Percentiles rank a stretch among this genome's conserved stretches.
phyloP scores from a whole-genome alignment of 2,888 invertebrate species.

The Drosophila kanekoi region DNA sequence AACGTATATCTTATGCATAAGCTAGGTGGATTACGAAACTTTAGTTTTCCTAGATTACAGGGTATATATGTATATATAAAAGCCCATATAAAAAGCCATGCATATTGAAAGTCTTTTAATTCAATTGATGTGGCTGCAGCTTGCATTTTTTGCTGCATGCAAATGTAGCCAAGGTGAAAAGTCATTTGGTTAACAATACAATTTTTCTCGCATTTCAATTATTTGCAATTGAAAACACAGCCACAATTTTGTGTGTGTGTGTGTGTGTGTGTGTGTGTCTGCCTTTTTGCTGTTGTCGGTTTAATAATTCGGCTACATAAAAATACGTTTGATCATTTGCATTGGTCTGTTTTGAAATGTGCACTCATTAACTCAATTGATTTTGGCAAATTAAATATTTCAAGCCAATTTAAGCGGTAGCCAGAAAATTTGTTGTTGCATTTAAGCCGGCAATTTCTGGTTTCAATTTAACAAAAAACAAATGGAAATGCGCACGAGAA shows the following conservation, averaged over 20 bases:
- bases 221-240: not conserved
- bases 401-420: constrained; percentile 19
- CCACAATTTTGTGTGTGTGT: not conserved
- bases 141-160: constrained; percentile 32
- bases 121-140: constrained; percentile 25
- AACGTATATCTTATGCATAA: no score
- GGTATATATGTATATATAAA: constrained; percentile 1
- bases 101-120: constrained; percentile 43
- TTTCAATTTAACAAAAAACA: constrained; percentile 24
- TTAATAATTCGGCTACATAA: constrained; percentile 10
- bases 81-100: not conserved
- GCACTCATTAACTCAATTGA: constrained; percentile 21
- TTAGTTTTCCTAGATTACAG: not conserved
- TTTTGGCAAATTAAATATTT: constrained; percentile 28
- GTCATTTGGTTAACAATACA: constrained; percentile 26
- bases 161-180: constrained; percentile 35
- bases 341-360: not conserved
- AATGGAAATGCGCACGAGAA: constrained; percentile 30
- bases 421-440: constrained; percentile 38
- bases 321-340: constrained; percentile 8
- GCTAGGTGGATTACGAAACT: no score
- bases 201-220: constrained; percentile 28
- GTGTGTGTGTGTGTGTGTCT: not conserved
- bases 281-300: constrained; percentile 22
- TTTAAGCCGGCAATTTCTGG: constrained; percentile 15